Base-by-base conservation (phyloP, 2,797 vertebrate species). In the Benthosema pterotum region DNA sequence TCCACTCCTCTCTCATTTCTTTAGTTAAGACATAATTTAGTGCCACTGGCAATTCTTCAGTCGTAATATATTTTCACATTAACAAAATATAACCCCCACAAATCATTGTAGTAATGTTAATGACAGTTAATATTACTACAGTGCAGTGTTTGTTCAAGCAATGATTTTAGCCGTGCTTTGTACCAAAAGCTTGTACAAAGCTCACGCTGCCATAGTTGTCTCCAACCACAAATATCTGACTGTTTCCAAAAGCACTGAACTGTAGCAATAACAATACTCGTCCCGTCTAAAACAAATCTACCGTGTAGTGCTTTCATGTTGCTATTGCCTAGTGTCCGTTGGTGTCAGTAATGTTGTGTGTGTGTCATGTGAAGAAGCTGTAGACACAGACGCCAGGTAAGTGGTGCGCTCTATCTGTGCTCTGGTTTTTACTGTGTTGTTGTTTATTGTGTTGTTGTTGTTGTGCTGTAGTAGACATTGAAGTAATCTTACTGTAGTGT, bases 251-350 rank as follows among this genome's bases (percentile, higher is more conserved):
- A 15, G 67, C 16, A 50, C 16, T 38, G 43, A 77, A 66, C 56
- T 66, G 72, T 78, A 75, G 76, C 66, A 83, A 72, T 85, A 84
- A 83, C 85, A 74, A 50, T 72, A 65, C 60, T 46, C 76, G 82
- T 78, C 78, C 65, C 56, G 75, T 82, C 65, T 57, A 50, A 47
- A 50, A 47, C 42, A 83, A 61, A 58, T 69, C 68, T 49, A 50
- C 32, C 19, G 68, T 43, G 60, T 79, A 83, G 83, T 52, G 82
- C 78, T 83, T 88, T 64, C 88, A 76, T 90, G 85, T 88, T 43
- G 60, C 83, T 83, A 8, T 67, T 83, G 80, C 83, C 58, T 85
- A 77, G 74, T 50, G 32, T 49, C 57, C 64, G 57, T 45, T 32
- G 22, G n/a, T 63, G 74, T 83, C 67, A 57, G 57, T 14, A 53